These are phyloP conservation scores for Pteropus rufus DNA, from an alignment of 2,797 vertebrate genomes.

Conservation along the genomic window DNA sequence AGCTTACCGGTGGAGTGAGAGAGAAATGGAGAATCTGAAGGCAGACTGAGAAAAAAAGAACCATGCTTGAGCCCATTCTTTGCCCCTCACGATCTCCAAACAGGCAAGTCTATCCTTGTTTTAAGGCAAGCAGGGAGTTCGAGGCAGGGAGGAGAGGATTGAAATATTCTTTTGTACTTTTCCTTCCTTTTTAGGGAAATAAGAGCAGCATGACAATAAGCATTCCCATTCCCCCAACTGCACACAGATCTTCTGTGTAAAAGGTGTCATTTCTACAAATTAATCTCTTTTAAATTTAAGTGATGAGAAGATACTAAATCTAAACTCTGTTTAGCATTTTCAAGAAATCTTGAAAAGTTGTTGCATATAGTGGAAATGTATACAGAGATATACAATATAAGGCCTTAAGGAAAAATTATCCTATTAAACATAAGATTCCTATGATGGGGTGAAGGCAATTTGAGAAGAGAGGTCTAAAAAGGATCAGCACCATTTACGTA, in stretches of 20 bases:
- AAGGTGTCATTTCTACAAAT: neutral
- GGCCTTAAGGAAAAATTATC: neutral
- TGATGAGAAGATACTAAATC: neutral
- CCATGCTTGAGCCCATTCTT: fast-evolving
- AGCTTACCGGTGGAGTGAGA: neutral
- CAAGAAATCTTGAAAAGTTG: neutral
- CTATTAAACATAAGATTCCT: neutral
- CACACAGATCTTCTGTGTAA: neutral
- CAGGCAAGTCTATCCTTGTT: neutral
- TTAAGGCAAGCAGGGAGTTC: neutral
- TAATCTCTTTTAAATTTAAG: neutral
- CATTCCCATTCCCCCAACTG: neutral
- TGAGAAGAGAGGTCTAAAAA: neutral
- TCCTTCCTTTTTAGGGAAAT: neutral
- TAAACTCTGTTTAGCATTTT: neutral
- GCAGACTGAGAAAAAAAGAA: neutral
- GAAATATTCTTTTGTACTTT: neutral
- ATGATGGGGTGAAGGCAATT: neutral
- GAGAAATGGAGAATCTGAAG: neutral
- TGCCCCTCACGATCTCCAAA: neutral
- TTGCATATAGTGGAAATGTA: neutral
- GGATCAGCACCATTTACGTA: neutral
- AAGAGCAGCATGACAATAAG: neutral
- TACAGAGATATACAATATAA: neutral
- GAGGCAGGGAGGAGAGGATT: neutral